These are phyloP conservation scores for Eulemur coronatus DNA, from an alignment of 2,797 vertebrate genomes.

Conservation along the genomic window DNA sequence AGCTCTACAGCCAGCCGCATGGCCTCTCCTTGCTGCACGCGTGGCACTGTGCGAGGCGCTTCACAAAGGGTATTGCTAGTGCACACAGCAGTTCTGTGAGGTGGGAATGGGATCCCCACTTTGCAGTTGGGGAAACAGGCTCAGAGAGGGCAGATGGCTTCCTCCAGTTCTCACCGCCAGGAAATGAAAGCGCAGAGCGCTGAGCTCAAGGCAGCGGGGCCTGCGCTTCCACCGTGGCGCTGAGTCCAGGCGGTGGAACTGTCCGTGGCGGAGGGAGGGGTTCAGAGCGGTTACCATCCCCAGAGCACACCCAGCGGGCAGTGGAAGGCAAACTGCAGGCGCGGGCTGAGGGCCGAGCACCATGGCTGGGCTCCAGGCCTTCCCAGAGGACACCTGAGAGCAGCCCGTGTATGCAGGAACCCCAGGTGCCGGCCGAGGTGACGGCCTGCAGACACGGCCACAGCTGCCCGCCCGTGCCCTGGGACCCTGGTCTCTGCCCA, in stretches of 20 bases:
- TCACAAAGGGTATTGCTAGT: too few relatives aligned
- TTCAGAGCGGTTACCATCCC: neutral
- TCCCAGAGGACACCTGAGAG: neutral
- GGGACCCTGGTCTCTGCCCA: too few relatives aligned
- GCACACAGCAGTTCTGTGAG: accelerated
- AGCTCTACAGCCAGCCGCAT: accelerated
- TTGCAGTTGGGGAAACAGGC: neutral
- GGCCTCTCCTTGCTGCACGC: neutral
- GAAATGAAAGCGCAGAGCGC: neutral
- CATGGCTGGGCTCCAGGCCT: neutral
- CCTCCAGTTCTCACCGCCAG: neutral
- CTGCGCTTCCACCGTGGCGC: accelerated
- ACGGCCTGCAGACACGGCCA: neutral
- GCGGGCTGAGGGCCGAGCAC: neutral
- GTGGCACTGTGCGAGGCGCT: too few relatives aligned
- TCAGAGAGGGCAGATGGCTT: neutral
- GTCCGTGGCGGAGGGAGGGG: neutral
- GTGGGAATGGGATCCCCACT: neutral
- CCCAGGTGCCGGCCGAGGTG: accelerated
- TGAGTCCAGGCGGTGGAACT: too few relatives aligned
- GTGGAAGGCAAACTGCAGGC: neutral
- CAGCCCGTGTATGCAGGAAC: neutral
- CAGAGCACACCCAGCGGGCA: neutral
- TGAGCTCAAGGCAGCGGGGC: neutral
- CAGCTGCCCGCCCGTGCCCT: too few relatives aligned